These are phyloP conservation scores for Drosophila willistoni DNA, from an alignment of 1,140 invertebrate genomes.

Conservation along the genomic window DNA sequence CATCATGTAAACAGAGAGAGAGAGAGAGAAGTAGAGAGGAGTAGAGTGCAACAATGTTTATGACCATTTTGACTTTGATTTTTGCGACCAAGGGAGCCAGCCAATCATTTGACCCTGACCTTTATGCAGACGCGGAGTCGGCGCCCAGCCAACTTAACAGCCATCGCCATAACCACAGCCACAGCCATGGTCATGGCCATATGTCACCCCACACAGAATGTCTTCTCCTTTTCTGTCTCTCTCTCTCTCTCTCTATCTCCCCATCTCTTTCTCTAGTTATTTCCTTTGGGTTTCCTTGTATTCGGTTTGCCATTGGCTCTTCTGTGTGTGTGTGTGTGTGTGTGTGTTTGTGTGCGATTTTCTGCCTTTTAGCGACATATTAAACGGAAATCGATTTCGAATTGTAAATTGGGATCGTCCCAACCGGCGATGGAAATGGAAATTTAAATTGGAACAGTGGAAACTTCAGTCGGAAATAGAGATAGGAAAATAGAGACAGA, in stretches of 20 bases:
- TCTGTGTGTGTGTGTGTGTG: constrained; percentile 1
- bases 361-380: constrained; percentile 55
- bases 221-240: neutral
- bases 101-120: constrained; percentile 60
- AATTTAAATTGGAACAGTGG: constrained; percentile 40
- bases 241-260: constrained; percentile 1
- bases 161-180: constrained; percentile 22
- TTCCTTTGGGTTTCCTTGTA: neutral
- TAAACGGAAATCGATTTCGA: constrained; percentile 76
- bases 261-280: neutral
- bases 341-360: constrained; percentile 3
- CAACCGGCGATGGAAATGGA: constrained; percentile 29
- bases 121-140: constrained; percentile 73
- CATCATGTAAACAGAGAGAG: constrained; percentile 12
- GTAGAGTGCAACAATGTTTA: constrained; percentile 61
- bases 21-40: too few relatives aligned
- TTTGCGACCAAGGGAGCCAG: constrained; percentile 25
- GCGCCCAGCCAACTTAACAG: constrained; percentile 62
- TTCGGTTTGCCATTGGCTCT: constrained; percentile 28
- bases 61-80: constrained; percentile 34
- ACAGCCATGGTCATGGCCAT: constrained; percentile 38
- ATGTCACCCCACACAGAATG: constrained; percentile 13
- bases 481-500: neutral
- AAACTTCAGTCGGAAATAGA: constrained; percentile 31
- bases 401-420: constrained; percentile 64